Evolutionary conservation across 2,888 invertebrate species (phyloP), one percentile per base, ranked within the genome.

Genomic region (Ptilodon capucinus): DNA sequence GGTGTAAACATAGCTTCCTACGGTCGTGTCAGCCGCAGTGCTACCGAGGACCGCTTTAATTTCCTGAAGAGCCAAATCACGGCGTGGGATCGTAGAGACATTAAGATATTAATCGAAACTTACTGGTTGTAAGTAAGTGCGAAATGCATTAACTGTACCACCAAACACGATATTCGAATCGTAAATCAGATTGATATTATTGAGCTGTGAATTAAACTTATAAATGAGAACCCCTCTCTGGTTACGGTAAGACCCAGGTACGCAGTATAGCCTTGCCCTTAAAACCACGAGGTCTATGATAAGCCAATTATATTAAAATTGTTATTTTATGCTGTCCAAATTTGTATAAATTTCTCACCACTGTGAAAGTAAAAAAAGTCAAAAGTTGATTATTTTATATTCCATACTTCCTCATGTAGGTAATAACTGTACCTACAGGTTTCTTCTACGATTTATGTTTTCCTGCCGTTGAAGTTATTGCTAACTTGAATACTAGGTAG

Each of bases 31-130:
- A 28, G 46, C 36, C 38, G 43, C 23, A 32, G 17, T 13, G 23
- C 21, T 46, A 36, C 17, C 17, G 7, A 51, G 34, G 44, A 42
- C 45, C 19, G 48, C 25, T 51, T 41, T 30, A 50, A 68, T 57
- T 68, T 68, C 64, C 66, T 60, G 44, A 47, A 52, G 56, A 52
- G 44, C 47, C 45, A 54, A 60, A 63, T 55, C 58, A 44, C 28
- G 35, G 43, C 67, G 63, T 68, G 68, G 51, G 66, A 68, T 57
- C 57, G 51, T 14, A 30, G 48, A 42, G 58, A 53, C 56, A 63
- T 65, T 63, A 55, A 49, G 47, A 53, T 60, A 49, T 51, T 43
- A 48, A 60, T 60, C 50, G 47, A 42, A 34, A 45, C 40, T 40
- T 59, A 59, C 62, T 43, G 43, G 63, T 63, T 59, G 45, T 40